Evolutionary conservation across 2,888 invertebrate species (phyloP).

Genomic region (Torymus aiolomorphi): DNA sequence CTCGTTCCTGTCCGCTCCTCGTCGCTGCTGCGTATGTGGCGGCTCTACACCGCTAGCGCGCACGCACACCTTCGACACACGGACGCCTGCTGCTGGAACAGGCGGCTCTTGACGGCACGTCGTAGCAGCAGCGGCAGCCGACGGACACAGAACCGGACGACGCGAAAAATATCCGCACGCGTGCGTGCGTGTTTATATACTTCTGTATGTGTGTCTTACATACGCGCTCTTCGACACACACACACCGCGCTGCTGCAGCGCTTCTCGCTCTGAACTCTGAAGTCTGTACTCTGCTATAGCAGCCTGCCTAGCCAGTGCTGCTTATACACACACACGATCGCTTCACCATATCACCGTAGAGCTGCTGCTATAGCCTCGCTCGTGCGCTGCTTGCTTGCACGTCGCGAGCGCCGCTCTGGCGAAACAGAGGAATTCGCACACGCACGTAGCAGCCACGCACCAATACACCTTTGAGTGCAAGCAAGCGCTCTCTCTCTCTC

Average conservation of each 20-base stretch:
- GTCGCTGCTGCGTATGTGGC: constrained; percentile 8
- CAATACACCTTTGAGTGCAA: no score
- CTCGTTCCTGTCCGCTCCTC: constrained; percentile 10
- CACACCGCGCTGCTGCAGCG: no score
- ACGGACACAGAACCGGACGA: constrained; percentile 13
- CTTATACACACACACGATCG: no score
- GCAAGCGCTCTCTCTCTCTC: no score
- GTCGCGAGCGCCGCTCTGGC: constrained; percentile 60
- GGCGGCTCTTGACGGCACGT: constrained; percentile 27
- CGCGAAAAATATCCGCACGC: constrained; percentile 27
- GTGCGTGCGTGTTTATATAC: no score
- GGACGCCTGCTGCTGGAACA: no score
- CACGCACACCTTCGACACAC: constrained; percentile 14
- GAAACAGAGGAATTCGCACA: constrained; percentile 45
- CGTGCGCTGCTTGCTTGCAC: constrained; percentile 26
- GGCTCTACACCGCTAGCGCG: neutral
- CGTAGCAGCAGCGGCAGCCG: constrained; percentile 5
- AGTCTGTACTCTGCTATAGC: no score
- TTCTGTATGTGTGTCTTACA: no score
- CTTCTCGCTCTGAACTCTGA: no score
- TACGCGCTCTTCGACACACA: no score
- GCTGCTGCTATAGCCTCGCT: constrained; percentile 2
- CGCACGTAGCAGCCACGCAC: constrained; percentile 1
- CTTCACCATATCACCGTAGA: no score
- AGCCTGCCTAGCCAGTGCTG: no score